Percentiles rank a stretch among this genome's conserved stretches.
These are phyloP conservation scores for Heliconius charithonia DNA, from an alignment of 2,888 invertebrate genomes.

Conservation along the genomic window DNA sequence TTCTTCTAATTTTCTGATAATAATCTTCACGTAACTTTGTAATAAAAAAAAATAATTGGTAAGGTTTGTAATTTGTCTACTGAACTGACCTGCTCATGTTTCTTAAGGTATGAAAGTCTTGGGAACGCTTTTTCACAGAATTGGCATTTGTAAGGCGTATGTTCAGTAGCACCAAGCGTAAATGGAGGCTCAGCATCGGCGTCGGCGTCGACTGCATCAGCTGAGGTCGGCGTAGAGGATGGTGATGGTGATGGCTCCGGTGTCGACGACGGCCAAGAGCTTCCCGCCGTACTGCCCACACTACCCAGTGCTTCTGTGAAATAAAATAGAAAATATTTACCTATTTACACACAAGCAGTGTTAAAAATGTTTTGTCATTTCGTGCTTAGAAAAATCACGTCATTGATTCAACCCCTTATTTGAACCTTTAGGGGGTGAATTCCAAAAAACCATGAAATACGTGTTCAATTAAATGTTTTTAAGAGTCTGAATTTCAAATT, in stretches of 20 bases:
- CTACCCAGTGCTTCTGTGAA: constrained; percentile 85
- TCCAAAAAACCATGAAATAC: too few species aligned
- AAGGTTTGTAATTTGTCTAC: background rate
- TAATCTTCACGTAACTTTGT: constrained; percentile 19
- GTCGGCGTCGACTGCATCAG: constrained; percentile 86
- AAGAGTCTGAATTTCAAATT: too few species aligned
- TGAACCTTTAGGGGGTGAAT: too few species aligned
- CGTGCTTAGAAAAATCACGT: too few species aligned
- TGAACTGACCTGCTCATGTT: constrained; percentile 93
- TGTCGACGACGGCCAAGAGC: constrained; percentile 87
- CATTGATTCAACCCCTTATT: too few species aligned
- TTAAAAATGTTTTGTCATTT: too few species aligned
- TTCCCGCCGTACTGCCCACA: constrained; percentile 86
- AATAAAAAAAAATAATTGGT: constrained; percentile 4
- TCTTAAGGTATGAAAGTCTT: constrained; percentile 92
- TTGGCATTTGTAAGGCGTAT: constrained; percentile 94
- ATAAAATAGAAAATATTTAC: constrained; percentile 42
- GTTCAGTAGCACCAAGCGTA: constrained; percentile 87
- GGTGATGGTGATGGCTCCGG: constrained; percentile 85
- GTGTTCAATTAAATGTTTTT: too few species aligned
- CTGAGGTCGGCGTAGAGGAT: constrained; percentile 86
- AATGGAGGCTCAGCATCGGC: constrained; percentile 85
- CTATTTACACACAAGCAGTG: background rate
- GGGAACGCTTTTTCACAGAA: constrained; percentile 97
- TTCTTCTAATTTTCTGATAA: constrained; percentile 22